Percentiles rank a stretch among this genome's conserved stretches.
Evolutionary conservation across 2,797 vertebrate genomes (phyloP).

Genomic region (Microhierax caerulescens): DNA sequence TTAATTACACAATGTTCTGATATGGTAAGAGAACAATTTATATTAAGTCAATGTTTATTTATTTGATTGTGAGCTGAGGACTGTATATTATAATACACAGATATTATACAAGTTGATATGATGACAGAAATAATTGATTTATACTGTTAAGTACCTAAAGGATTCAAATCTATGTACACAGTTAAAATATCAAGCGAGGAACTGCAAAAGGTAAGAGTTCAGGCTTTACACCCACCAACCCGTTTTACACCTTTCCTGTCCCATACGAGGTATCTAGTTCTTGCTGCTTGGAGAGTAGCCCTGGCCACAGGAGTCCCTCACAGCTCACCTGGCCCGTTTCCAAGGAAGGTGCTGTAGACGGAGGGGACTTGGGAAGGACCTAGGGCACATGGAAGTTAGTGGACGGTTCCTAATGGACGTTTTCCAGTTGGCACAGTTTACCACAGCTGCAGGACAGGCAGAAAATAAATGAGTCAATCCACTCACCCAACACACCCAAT

Average conservation of each 20-base stretch:
- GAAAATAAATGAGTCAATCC: not conserved
- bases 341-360: not conserved
- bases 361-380: not conserved
- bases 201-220: not conserved
- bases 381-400: not conserved
- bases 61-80: not conserved
- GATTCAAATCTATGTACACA: not conserved
- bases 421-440: not conserved
- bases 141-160: not conserved
- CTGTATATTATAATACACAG: not conserved
- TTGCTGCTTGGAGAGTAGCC: not conserved
- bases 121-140: not conserved
- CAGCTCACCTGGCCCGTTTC: not conserved
- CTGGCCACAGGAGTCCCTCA: not conserved
- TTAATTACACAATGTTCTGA: slow-evolving; percentile 41
- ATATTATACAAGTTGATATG: not conserved
- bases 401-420: not conserved
- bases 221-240: not conserved
- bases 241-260: not conserved
- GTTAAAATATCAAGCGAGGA: not conserved
- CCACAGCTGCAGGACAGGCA: not conserved
- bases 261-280: not conserved
- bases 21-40: slow-evolving; percentile 20
- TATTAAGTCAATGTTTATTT: slow-evolving; percentile 41
- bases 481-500: not conserved